Conservation (phyloP, 2,113 vertebrate genomes). For the Entomyzon cyanotis region DNA sequence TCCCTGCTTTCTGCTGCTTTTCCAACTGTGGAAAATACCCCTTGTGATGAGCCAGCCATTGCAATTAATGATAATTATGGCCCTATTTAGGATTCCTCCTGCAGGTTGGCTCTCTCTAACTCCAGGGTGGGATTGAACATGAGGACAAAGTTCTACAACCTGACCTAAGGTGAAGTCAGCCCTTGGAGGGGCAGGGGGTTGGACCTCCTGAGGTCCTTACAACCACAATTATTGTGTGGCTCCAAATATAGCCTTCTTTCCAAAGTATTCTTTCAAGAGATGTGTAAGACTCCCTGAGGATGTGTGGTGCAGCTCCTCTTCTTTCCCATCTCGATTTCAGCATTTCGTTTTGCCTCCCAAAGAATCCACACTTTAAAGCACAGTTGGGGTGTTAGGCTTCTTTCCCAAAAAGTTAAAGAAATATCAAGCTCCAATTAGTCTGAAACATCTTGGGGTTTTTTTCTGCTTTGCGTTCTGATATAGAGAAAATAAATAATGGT, state of each 20-base stretch:
- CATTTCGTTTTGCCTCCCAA: neutral
- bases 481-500: neutral
- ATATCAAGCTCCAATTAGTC: neutral
- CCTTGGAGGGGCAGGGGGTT: neutral
- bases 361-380: neutral
- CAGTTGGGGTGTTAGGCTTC: neutral
- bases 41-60: neutral
- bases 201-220: neutral
- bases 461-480: neutral
- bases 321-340: slow-evolving; percentile 6
- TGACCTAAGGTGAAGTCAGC: neutral
- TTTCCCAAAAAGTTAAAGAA: slow-evolving; percentile 11
- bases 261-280: neutral
- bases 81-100: neutral
- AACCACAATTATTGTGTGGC: neutral
- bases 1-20: neutral
- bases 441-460: neutral
- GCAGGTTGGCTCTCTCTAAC: neutral
- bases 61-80: neutral
- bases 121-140: neutral
- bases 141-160: neutral
- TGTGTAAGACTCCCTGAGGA: neutral
- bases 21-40: neutral
- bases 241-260: neutral
- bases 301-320: neutral